phyloP scores from a whole-genome alignment of 23 tunicate genomes.

The Phallusia fumigata region DNA sequence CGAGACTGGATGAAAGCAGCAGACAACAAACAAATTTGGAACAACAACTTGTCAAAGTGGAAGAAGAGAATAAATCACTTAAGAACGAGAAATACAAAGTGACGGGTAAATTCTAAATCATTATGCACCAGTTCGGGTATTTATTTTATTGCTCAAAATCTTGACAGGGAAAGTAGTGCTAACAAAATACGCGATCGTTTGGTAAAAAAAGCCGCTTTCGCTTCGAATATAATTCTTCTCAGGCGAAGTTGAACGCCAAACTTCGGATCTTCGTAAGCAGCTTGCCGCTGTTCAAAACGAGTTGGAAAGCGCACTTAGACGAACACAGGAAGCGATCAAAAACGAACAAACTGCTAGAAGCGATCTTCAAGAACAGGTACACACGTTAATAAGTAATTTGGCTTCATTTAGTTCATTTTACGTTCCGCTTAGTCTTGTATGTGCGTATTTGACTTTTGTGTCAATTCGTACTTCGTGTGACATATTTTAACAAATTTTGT shows the following conservation, averaged over 20 bases:
- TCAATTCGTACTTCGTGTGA: too few relatives aligned
- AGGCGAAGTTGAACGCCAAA: constrained; percentile 79
- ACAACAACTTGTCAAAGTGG: constrained; percentile 50
- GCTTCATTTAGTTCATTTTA: too few relatives aligned
- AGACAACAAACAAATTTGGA: constrained; percentile 53
- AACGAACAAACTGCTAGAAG: constrained; percentile 77
- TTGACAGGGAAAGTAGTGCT: too few relatives aligned
- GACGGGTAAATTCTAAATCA: constrained; percentile 18
- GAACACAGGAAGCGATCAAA: constrained; percentile 47
- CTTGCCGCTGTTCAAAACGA: constrained; percentile 51
- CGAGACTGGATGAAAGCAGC: constrained; percentile 42
- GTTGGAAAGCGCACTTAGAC: constrained; percentile 37
- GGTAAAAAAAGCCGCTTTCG: too few relatives aligned
- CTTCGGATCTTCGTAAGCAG: constrained; percentile 68
- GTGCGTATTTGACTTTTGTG: too few relatives aligned
- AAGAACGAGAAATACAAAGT: constrained; percentile 76
- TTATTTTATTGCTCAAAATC: too few relatives aligned
- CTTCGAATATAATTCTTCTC: too few relatives aligned
- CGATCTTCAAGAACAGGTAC: constrained; percentile 50
- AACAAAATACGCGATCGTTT: too few relatives aligned
- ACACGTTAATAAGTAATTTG: too few relatives aligned
- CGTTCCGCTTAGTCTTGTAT: too few relatives aligned
- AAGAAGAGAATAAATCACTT: constrained; percentile 67
- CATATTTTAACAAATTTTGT: neutral
- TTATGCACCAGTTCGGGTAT: too few relatives aligned